These are phyloP conservation scores for Chaenogobius annularis DNA, from an alignment of 2,113 vertebrate genomes.

Conservation along the genomic window DNA sequence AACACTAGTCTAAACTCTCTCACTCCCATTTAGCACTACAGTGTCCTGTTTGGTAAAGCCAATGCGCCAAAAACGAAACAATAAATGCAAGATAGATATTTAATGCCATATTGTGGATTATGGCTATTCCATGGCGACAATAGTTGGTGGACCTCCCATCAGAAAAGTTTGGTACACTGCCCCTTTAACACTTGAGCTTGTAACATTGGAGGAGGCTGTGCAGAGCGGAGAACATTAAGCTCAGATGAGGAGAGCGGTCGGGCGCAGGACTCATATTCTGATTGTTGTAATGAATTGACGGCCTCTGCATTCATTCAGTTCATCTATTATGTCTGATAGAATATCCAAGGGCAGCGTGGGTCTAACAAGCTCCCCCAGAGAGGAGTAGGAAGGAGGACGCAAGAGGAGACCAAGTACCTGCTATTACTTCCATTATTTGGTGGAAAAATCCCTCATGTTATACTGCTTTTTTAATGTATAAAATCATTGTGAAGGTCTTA, in stretches of 20 bases:
- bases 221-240: slow-evolving; percentile 6
- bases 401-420: slow-evolving; percentile 38
- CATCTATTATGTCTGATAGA: slow-evolving; percentile 64
- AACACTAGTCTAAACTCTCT: no score
- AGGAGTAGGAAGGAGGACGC: slow-evolving; percentile 40
- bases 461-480: slow-evolving; percentile 31
- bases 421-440: slow-evolving; percentile 44
- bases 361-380: slow-evolving; percentile 59
- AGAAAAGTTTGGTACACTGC: no score
- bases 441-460: slow-evolving; percentile 3
- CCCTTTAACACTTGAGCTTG: background rate
- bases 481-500: slow-evolving; percentile 30
- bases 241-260: background rate
- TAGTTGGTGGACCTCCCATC: no score
- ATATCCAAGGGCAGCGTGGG: slow-evolving; percentile 60
- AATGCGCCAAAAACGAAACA: no score
- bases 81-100: no score
- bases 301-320: slow-evolving; percentile 63
- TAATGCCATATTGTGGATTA: no score
- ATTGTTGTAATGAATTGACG: slow-evolving; percentile 68
- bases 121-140: no score
- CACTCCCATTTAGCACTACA: no score
- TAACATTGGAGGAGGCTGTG: background rate
- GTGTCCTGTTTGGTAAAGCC: no score
- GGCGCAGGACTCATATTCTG: slow-evolving; percentile 31